These are phyloP conservation scores for Atta colombica DNA, from an alignment of 1,140 invertebrate genomes.

Conservation along the genomic window DNA sequence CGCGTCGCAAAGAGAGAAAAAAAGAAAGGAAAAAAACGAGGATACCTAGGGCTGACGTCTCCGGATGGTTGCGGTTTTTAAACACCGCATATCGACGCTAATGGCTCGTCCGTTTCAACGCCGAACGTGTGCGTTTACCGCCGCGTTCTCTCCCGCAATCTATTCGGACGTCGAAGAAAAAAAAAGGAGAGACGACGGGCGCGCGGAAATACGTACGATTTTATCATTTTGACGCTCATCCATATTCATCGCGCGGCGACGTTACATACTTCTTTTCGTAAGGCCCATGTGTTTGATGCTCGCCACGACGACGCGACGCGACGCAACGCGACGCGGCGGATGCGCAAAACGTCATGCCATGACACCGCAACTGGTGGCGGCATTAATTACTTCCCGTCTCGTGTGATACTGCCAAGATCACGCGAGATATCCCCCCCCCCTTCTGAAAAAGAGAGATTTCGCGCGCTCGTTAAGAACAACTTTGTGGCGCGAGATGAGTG, in stretches of 20 bases:
- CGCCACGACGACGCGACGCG: background rate
- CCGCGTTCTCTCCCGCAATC: slow-evolving; percentile 3
- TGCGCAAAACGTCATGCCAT: slow-evolving; percentile 43
- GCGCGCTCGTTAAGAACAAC: slow-evolving; percentile 32
- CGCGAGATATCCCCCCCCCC: slow-evolving; percentile 3
- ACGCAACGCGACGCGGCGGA: slow-evolving; percentile 4
- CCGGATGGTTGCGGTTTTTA: slow-evolving; percentile 61
- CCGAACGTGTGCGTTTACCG: slow-evolving; percentile 22
- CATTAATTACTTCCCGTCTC: slow-evolving; percentile 64
- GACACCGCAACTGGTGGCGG: slow-evolving; percentile 72
- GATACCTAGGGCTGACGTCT: slow-evolving; percentile 21
- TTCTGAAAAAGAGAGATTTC: slow-evolving; percentile 13
- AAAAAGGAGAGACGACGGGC: background rate
- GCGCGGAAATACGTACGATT: slow-evolving; percentile 71
- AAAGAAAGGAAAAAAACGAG: background rate
- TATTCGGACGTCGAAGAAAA: too few relatives aligned
- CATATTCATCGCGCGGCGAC: slow-evolving; percentile 71
- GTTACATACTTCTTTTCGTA: slow-evolving; percentile 64
- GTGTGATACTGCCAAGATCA: slow-evolving; percentile 40
- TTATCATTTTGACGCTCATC: slow-evolving; percentile 75
- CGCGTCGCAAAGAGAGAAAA: background rate
- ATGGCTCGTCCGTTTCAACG: slow-evolving; percentile 66
- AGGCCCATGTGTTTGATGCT: slow-evolving; percentile 41
- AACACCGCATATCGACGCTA: slow-evolving; percentile 70
- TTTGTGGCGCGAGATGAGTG: slow-evolving; percentile 38